phyloP scores from a whole-genome alignment of 1,140 invertebrate species.

The Brachionus rubens region DNA sequence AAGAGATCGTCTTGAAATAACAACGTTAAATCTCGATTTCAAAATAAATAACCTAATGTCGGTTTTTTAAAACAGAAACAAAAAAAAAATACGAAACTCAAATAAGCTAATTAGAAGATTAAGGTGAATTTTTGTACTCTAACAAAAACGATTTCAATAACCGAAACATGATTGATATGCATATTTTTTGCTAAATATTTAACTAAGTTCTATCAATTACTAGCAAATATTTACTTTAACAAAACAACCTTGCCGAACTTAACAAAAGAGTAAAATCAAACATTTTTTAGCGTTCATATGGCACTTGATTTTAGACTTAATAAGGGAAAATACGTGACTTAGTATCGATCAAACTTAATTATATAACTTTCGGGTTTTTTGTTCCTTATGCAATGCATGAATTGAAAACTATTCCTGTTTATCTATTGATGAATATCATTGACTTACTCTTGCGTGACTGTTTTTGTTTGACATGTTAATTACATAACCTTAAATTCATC shows the following conservation, averaged over 20 bases:
- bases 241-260: too few species aligned
- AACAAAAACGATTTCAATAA: conserved; percentile 22
- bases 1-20: too few species aligned
- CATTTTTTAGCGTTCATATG: conserved; percentile 8
- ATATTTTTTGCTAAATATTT: conserved; percentile 19
- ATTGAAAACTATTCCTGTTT: too few species aligned
- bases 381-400: too few species aligned
- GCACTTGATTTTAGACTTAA: conserved; percentile 37
- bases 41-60: conserved; percentile 29
- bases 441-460: too few species aligned
- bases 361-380: too few species aligned
- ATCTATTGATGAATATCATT: too few species aligned
- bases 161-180: conserved; percentile 40
- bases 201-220: conserved; percentile 17
- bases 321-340: conserved; percentile 21
- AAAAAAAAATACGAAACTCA: not conserved
- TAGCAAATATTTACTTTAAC: conserved; percentile 25
- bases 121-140: conserved; percentile 12
- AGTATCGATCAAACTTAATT: too few species aligned
- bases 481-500: too few species aligned
- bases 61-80: not conserved
- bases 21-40: conserved; percentile 23
- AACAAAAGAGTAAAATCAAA: too few species aligned
- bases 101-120: conserved; percentile 40
- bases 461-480: too few species aligned